Base-by-base conservation (phyloP, 2,113 vertebrate genomes). In the Diadophis punctatus region DNA sequence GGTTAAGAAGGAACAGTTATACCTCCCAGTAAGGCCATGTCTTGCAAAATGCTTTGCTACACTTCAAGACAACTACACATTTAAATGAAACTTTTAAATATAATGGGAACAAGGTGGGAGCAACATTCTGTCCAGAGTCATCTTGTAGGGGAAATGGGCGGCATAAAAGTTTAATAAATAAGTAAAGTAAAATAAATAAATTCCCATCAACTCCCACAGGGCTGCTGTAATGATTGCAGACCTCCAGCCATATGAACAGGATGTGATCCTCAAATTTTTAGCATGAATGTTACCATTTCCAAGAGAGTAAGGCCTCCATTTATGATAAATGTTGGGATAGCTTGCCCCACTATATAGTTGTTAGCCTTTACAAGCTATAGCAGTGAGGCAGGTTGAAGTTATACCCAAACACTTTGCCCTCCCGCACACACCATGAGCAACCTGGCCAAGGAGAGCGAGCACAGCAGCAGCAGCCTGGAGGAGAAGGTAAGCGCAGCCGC, bases 361-460 rank as follows among this genome's bases (percentile, higher is more conserved):
- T 80, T 80, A 80, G n/a, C n/a, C 16, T 80, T 39, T 80, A 39
- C 7, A 80, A 80, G 16, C n/a, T 80, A 18, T 39, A 80, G 68
- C n/a, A 80, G n/a, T 80, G n/a, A 80, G 68, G 68, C 16, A 80
- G 68, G 68, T 39, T 20, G 68, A 80, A 80, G 68, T 39, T 18
- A 8, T 3, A 39, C 6, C 10, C 51, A 51, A 51, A 51, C 51
- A 51, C 11, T 51, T 51, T 51, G 51, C 51, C 92, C 48, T 8
- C 14, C 4, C 60, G 18, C 18, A 34, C 93, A 84, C 97, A 96
- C 96, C 96, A 97, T 98, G 98, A 98, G 97, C 96, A 96, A 89
- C 96, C 95, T 96, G 93, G 97, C 96, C 97, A 95, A 97, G 95
- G 97, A 98, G 94, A 95, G 93, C 91, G 97, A 98, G 94, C 97